Evolutionary conservation across 2,888 invertebrate species (phyloP).

Genomic region (Campoplex capitator): DNA sequence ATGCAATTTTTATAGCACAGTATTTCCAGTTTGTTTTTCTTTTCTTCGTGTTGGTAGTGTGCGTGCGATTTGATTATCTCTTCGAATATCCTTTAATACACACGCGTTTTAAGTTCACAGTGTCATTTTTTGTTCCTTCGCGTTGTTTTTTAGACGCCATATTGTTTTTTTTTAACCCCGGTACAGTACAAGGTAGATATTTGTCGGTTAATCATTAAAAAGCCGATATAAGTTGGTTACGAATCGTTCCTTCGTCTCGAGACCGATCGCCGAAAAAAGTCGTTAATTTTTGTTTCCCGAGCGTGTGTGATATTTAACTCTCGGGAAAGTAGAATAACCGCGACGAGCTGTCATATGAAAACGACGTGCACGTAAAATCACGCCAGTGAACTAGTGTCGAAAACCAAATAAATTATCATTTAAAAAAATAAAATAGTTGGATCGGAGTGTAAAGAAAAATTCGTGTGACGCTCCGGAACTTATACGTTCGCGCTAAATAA

Average conservation of each 20-base stretch:
- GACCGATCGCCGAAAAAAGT: neutral
- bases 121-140: constrained; percentile 18
- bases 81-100: constrained; percentile 19
- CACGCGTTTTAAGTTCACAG: neutral
- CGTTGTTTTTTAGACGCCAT: constrained; percentile 34
- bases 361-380: neutral
- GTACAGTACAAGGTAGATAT: neutral
- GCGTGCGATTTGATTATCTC: constrained; percentile 21
- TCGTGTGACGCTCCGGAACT: neutral
- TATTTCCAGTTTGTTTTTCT: neutral
- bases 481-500: too few species aligned
- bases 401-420: neutral
- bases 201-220: neutral
- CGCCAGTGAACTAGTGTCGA: constrained; percentile 4
- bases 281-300: neutral
- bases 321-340: neutral
- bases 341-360: neutral
- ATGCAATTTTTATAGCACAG: neutral
- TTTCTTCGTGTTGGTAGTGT: neutral
- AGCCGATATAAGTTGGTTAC: neutral
- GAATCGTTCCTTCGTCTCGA: neutral
- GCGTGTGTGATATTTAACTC: neutral
- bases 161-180: constrained; percentile 16
- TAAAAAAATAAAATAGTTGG: neutral
- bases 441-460: neutral